Percentiles rank a stretch among this genome's conserved stretches.
phyloP scores from a whole-genome alignment of 2,113 vertebrate species.

The Cyanoliseus patagonus region DNA sequence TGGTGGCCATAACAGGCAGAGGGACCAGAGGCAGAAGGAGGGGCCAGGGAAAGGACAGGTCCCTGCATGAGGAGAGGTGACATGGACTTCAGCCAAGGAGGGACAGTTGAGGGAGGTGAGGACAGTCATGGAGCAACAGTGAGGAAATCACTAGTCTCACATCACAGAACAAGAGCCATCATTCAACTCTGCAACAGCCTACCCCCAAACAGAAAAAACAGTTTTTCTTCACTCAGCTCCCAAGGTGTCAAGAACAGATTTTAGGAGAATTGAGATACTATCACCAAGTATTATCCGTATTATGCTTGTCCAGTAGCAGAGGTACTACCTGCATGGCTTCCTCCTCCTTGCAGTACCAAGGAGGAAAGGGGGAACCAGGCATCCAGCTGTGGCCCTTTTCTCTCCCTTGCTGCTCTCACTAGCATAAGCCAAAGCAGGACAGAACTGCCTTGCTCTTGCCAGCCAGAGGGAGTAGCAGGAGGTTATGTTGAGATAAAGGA shows the following conservation, averaged over 20 bases:
- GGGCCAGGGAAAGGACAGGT: not conserved
- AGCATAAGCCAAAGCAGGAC: not conserved
- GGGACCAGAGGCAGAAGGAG: not conserved
- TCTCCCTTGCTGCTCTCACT: not conserved
- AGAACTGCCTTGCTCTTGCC: not conserved
- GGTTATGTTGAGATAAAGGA: not conserved
- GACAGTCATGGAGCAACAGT: too few species aligned
- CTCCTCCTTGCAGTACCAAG: not conserved
- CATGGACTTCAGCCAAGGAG: accelerated
- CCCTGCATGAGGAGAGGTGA: accelerated
- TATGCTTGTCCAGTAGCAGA: not conserved
- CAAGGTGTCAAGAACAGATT: not conserved
- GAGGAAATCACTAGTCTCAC: not conserved
- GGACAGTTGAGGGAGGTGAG: not conserved
- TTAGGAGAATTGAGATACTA: not conserved
- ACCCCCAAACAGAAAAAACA: not conserved
- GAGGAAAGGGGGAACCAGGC: not conserved
- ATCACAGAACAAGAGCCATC: not conserved
- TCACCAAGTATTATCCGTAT: not conserved
- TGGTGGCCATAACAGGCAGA: accelerated
- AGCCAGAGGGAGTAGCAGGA: not conserved
- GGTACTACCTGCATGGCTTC: not conserved
- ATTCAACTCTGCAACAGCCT: not conserved
- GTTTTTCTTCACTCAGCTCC: not conserved
- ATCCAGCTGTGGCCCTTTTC: not conserved